A percentile compares a stretch with the other conserved stretches of the same genome.
These are phyloP conservation scores for Papilio aristodemus DNA, from an alignment of 1,140 invertebrate genomes.

Conservation along the genomic window DNA sequence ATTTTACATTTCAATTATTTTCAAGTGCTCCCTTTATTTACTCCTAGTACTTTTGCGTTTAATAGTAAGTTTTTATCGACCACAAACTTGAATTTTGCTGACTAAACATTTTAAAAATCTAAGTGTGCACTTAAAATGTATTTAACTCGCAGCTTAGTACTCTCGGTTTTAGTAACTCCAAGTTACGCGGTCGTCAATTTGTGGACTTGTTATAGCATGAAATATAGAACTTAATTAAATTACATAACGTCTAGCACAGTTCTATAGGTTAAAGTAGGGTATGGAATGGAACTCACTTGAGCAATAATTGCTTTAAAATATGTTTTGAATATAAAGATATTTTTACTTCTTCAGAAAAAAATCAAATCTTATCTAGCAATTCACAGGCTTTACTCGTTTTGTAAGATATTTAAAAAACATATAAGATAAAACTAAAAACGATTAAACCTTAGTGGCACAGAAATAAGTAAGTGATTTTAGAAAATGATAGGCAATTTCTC, in stretches of 20 bases:
- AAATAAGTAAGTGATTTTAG: no score
- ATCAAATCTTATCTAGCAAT: neutral
- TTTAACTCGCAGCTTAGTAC: neutral
- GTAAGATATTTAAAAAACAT: neutral
- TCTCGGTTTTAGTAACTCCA: neutral
- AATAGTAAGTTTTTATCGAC: neutral
- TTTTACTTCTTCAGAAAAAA: neutral
- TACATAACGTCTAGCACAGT: neutral
- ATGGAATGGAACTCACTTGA: slow-evolving; percentile 4
- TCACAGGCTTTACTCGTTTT: neutral
- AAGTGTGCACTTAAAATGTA: neutral
- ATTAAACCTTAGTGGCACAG: no score
- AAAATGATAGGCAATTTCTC: no score
- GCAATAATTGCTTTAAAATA: neutral
- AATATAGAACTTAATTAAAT: slow-evolving; percentile 12
- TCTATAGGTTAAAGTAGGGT: neutral
- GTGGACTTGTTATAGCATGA: neutral
- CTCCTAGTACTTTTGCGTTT: neutral
- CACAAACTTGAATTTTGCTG: neutral
- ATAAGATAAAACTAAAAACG: no score
- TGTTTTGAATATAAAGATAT: neutral
- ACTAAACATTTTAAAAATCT: neutral
- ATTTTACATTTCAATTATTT: no score
- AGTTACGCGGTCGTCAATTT: neutral
- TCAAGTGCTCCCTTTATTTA: neutral